Evolutionary conservation across 2,797 vertebrate genomes (phyloP).

Genomic region (Tamandua tetradactyla): DNA sequence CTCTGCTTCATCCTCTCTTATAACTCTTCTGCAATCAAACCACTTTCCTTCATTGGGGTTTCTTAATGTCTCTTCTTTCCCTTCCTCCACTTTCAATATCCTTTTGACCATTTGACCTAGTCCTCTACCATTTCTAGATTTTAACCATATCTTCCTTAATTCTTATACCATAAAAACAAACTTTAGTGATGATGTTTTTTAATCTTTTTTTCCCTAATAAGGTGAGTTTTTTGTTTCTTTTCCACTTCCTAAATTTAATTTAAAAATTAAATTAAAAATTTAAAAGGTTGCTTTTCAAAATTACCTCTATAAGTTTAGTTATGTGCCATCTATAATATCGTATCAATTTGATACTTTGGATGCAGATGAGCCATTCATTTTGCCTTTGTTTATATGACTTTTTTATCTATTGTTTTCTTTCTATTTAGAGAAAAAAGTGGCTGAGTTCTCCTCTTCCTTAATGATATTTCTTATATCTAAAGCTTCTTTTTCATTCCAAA

Average conservation of each 20-base stretch:
- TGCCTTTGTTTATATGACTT: not conserved
- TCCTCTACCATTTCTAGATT: not conserved
- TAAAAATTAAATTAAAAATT: not conserved
- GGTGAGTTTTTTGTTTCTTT: not conserved
- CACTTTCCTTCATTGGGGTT: not conserved
- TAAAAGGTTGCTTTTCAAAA: not conserved
- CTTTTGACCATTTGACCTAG: not conserved
- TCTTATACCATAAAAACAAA: not conserved
- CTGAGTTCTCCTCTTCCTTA: not conserved
- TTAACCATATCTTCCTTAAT: not conserved
- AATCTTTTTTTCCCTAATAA: not conserved
- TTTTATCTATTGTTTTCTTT: not conserved
- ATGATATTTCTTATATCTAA: not conserved
- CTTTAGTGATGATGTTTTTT: not conserved
- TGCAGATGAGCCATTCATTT: not conserved
- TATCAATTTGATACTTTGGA: not conserved
- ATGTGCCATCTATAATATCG: not conserved
- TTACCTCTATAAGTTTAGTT: not conserved
- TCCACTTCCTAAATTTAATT: not conserved
- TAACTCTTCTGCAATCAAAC: not conserved
- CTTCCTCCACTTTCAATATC: not conserved
- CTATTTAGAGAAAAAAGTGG: not conserved
- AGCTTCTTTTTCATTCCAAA: not conserved
- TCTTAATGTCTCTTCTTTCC: not conserved
- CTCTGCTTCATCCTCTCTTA: not conserved